Evolutionary conservation across 2,797 vertebrate species (phyloP), one percentile per base, ranked within the genome.

Genomic region (Paguma larvata): DNA sequence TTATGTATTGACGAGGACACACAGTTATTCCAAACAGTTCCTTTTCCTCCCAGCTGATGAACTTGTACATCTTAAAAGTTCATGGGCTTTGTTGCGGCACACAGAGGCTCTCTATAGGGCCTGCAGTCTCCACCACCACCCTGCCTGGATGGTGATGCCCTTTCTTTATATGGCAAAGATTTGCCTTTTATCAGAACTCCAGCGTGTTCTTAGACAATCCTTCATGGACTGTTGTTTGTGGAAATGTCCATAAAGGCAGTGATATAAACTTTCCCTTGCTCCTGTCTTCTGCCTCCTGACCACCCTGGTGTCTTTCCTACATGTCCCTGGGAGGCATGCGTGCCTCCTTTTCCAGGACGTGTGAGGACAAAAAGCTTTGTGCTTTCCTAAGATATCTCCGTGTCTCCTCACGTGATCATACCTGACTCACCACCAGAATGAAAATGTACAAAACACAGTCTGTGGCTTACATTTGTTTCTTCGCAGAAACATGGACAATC

Each of bases 71-170:
- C 38, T 85, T 41, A n/a, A 41, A 41, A 70, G 19, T 62, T 68
- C 41, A 3, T 41, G 38, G 21, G 41, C 63, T 72, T 53, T 63
- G 34, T 8, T 30, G 16, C 34, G 4, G 18, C 16, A 7, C 46
- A 46, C 30, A 73, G 30, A 41, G 34, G 11, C 38, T 38, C 5
- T 5, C 25, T 2, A 3, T 4, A 6, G 77, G 27, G 5, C 16
- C 63, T 4, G 5, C 0, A 5, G 18, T 7, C 8, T 13, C 23
- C 2, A 30, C 6, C 5, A 2, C 12, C 16, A 1, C 18, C 27
- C 56, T 27, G 19, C 30, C 48, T 32, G 63, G 1, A 19, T 8
- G 46, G 68, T 0, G 30, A 19, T 15, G 6, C 6, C 19, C 9
- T 80, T 51, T 77, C 44, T 86, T 34, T 41, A 41, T 19, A 30